Conservation (phyloP, 2,888 invertebrate species). For the Synanthedon vespiformis region DNA sequence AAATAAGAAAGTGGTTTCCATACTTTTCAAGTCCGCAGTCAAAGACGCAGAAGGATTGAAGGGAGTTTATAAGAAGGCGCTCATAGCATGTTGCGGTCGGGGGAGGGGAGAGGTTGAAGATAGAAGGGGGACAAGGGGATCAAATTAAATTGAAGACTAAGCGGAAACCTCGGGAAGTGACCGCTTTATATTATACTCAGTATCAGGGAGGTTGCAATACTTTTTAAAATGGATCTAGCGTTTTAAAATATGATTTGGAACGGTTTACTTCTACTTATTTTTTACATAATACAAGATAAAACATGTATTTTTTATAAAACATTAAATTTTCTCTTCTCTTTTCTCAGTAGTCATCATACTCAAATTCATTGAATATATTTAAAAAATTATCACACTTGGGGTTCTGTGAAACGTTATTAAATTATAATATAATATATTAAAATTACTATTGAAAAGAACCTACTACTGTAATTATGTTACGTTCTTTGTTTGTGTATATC, state of each 20-base stretch:
- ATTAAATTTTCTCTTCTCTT: no score
- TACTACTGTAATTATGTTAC: no score
- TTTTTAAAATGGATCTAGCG: constrained; percentile 16
- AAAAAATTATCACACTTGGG: no score
- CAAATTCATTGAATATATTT: no score
- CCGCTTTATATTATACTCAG: constrained; percentile 22
- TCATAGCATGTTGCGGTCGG: constrained; percentile 39
- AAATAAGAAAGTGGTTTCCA: background rate
- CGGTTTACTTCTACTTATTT: background rate
- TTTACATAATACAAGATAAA: no score
- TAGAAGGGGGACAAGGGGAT: constrained; percentile 16
- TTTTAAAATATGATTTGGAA: background rate
- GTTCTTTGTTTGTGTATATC: no score
- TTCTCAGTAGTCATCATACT: no score
- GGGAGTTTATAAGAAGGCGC: constrained; percentile 39
- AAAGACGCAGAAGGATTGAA: constrained; percentile 29
- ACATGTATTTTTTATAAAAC: no score
- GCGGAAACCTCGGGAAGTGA: constrained; percentile 31
- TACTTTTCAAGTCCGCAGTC: background rate
- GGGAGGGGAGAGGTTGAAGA: constrained; percentile 10
- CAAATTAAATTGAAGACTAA: constrained; percentile 52
- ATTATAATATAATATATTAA: no score
- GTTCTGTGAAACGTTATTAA: no score
- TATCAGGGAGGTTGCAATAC: constrained; percentile 10
- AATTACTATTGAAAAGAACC: no score